These are phyloP conservation scores for Mythimna albipuncta DNA, from an alignment of 2,888 invertebrate species.

Conservation along the genomic window DNA sequence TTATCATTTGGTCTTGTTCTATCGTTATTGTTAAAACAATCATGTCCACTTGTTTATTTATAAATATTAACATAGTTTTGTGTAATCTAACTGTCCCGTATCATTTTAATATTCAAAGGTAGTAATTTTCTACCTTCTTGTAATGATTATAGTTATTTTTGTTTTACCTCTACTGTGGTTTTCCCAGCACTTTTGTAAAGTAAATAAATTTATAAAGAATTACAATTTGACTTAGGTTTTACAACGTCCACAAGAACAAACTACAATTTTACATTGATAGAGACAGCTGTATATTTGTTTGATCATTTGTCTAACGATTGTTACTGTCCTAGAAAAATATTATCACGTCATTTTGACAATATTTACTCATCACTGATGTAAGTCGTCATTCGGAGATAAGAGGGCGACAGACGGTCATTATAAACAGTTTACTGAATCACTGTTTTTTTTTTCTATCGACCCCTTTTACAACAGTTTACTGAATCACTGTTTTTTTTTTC, in stretches of 20 bases:
- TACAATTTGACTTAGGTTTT: background rate
- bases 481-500: conserved; percentile 2
- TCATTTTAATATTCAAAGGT: background rate
- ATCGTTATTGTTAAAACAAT: conserved; percentile 65
- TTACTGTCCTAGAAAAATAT: conserved; percentile 48
- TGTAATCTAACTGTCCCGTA: conserved; percentile 20
- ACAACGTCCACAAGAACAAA: background rate
- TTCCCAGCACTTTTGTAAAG: no score
- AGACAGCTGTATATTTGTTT: background rate
- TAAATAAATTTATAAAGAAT: background rate
- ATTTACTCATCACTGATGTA: conserved; percentile 39
- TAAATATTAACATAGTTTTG: conserved; percentile 17
- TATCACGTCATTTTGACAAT: conserved; percentile 28
- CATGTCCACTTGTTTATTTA: conserved; percentile 56
- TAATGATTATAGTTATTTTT: background rate
- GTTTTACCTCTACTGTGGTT: background rate
- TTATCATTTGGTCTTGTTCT: conserved; percentile 58
- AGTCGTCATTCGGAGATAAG: conserved; percentile 40
- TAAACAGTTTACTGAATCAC: conserved; percentile 38
- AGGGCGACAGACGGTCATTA: conserved; percentile 40
- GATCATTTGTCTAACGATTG: conserved; percentile 5
- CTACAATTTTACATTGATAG: background rate
- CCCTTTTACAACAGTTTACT: conserved; percentile 35
- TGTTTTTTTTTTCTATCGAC: conserved; percentile 4
- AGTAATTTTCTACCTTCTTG: background rate